phyloP scores from a whole-genome alignment of 37 sponge, comb jelly and placozoan genomes.

The Aphrocallistes beatrix region DNA sequence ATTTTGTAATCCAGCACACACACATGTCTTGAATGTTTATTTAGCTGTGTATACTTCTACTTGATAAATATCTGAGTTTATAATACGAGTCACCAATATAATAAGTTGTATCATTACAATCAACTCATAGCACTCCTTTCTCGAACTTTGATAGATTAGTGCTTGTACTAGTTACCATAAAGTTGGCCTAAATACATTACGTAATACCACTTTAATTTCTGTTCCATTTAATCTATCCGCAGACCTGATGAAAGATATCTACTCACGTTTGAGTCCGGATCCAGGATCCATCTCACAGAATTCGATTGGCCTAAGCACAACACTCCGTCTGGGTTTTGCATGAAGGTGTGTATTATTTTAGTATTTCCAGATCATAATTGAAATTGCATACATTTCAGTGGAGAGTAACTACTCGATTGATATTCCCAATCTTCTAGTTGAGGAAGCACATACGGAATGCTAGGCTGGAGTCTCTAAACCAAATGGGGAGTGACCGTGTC shows the following conservation, averaged over 20 bases:
- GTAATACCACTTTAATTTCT: too few species aligned
- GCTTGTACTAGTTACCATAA: too few species aligned
- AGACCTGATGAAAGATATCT: constrained; percentile 81
- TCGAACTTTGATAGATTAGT: too few species aligned
- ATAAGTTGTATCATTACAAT: too few species aligned
- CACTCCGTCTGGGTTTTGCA: constrained; percentile 87
- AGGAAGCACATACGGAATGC: constrained; percentile 74
- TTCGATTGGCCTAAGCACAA: constrained; percentile 93
- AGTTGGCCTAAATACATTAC: too few species aligned
- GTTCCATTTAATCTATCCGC: too few species aligned
- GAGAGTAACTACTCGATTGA: background rate
- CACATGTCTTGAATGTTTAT: background rate
- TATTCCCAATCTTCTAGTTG: constrained; percentile 23
- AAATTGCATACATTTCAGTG: background rate
- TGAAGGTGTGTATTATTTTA: constrained; percentile 46
- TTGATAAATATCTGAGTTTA: too few species aligned
- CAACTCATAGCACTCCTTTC: too few species aligned
- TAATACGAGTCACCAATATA: too few species aligned
- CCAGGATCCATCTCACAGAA: constrained; percentile 82
- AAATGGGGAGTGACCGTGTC: constrained; percentile 87
- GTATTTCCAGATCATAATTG: background rate
- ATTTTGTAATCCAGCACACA: background rate
- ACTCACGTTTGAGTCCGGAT: constrained; percentile 82
- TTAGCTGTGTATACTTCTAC: background rate
- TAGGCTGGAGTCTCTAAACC: constrained; percentile 53